These are phyloP conservation scores for Chrysogorgia sp. DNA, from an alignment of 92 coral and sea anemone genomes.

Conservation along the genomic window DNA sequence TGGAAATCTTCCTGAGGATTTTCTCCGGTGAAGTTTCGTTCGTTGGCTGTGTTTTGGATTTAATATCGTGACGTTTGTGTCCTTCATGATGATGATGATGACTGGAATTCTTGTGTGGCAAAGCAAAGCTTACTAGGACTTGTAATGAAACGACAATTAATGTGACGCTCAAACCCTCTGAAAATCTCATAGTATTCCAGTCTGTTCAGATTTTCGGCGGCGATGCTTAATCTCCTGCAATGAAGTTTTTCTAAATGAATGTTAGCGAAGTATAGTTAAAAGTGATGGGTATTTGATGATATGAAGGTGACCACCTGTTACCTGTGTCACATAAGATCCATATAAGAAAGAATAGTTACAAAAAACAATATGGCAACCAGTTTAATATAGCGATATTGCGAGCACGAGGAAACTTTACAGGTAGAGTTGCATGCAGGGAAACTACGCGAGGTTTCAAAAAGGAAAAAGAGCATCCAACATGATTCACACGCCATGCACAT, in stretches of 20 bases:
- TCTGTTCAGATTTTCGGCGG: not conserved
- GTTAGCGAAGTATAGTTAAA: too few relatives aligned
- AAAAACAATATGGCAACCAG: slow-evolving; percentile 42
- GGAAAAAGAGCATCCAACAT: too few relatives aligned
- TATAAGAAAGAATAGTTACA: not conserved
- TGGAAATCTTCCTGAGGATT: not conserved
- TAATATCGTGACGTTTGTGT: not conserved
- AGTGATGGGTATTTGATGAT: too few relatives aligned
- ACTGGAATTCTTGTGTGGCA: not conserved
- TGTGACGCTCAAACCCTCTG: not conserved
- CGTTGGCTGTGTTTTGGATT: not conserved
- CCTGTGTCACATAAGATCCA: not conserved
- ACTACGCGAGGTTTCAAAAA: too few relatives aligned
- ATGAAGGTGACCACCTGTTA: too few relatives aligned
- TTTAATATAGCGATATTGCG: not conserved
- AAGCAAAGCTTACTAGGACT: not conserved
- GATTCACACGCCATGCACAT: too few relatives aligned
- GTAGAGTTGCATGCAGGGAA: not conserved
- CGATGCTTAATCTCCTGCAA: not conserved
- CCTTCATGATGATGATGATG: not conserved
- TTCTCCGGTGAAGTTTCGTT: not conserved
- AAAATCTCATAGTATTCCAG: not conserved
- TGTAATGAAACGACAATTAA: not conserved
- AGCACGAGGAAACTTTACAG: slow-evolving; percentile 7
- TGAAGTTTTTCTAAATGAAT: not conserved